A percentile compares a stretch with the other conserved stretches of the same genome.
phyloP scores from a whole-genome alignment of 2,888 invertebrate genomes.

The Andrena minutula region DNA sequence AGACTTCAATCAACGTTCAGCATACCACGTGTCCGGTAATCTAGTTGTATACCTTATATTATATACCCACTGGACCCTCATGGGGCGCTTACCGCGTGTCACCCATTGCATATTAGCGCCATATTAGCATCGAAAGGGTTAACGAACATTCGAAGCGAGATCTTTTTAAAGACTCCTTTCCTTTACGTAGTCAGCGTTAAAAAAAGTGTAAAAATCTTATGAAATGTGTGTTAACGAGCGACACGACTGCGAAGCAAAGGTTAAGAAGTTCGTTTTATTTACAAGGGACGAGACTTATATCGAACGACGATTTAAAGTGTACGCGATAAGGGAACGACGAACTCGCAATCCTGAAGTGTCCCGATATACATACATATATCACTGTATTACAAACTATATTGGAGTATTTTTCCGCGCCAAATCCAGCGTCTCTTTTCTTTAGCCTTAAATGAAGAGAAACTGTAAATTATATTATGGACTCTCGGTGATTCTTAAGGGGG shows the following conservation, averaged over 20 bases:
- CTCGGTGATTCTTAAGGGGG: conserved; percentile 17
- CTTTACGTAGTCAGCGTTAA: conserved; percentile 6
- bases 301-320: conserved; percentile 20
- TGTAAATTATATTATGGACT: conserved; percentile 31
- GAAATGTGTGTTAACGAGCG: conserved; percentile 14
- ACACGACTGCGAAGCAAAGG: conserved; percentile 42
- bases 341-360: conserved; percentile 47
- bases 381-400: conserved; percentile 35
- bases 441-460: conserved; percentile 17
- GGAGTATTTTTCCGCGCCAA: conserved; percentile 24
- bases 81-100: not conserved
- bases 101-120: not conserved
- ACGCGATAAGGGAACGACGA: conserved; percentile 6
- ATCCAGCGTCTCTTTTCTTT: conserved; percentile 14
- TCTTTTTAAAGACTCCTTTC: conserved; percentile 19
- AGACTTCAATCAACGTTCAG: not conserved
- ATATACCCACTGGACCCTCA: not conserved
- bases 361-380: conserved; percentile 19
- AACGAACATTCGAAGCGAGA: conserved; percentile 11
- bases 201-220: conserved; percentile 43
- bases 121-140: not conserved
- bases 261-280: conserved; percentile 41
- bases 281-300: conserved; percentile 34
- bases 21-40: not conserved
- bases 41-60: not conserved